Percentiles rank a stretch among this genome's conserved stretches.
phyloP scores from a whole-genome alignment of 2,888 invertebrate species.

The Noctuana brunneofusca region DNA sequence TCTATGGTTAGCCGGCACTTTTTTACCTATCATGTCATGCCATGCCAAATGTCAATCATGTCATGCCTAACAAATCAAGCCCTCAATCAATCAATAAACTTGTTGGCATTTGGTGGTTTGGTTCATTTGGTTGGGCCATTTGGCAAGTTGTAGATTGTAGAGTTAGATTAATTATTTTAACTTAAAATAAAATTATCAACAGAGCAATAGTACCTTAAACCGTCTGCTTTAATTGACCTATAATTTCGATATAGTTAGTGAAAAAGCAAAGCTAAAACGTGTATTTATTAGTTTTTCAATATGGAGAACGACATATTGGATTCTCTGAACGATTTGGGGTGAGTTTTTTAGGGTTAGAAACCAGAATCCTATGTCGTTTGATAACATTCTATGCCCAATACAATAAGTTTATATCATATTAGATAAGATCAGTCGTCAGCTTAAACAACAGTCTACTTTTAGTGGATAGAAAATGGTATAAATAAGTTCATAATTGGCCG shows the following conservation, averaged over 20 bases:
- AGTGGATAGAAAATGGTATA: background rate
- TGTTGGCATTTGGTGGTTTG: no score
- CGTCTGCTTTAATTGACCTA: background rate
- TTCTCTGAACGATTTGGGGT: constrained; percentile 85
- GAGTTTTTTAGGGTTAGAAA: constrained; percentile 46
- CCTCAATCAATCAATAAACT: no score
- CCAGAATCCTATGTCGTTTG: background rate
- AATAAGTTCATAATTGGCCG: no score
- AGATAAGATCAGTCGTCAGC: background rate
- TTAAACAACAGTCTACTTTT: background rate
- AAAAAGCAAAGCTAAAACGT: background rate
- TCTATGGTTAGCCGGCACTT: no score
- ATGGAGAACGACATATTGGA: constrained; percentile 86
- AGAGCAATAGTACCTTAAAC: no score
- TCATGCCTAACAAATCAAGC: no score
- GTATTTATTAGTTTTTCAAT: constrained; percentile 28
- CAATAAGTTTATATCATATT: background rate
- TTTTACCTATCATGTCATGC: no score
- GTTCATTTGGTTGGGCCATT: no score
- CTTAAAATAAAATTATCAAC: no score
- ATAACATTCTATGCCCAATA: background rate
- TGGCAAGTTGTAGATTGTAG: no score
- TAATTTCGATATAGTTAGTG: background rate
- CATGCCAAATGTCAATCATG: no score
- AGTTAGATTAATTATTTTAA: no score